Base-by-base conservation (phyloP, 2,113 vertebrate genomes). In the Catagonus wagneri region DNA sequence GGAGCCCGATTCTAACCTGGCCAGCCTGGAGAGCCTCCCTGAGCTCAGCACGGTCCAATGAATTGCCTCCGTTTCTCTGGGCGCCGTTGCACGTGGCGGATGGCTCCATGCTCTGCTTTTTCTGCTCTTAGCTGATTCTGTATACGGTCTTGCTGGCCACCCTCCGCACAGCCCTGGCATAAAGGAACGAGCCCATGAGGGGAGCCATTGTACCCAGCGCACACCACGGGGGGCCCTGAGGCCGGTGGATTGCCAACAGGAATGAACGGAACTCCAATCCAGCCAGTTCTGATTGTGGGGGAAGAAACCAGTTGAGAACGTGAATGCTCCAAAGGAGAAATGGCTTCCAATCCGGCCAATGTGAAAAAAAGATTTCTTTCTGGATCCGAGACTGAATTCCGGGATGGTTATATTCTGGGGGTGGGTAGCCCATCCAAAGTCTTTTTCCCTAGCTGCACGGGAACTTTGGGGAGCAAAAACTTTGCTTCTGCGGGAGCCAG, bases 181-280 rank as follows among this genome's bases (percentile, higher is more conserved):
- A 97, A 97, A 97, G 97, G 97, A 98, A 96, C 94, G 95, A 95
- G 96, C 97, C 97, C 91, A 78, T 65, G 91, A 95, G 95, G 96
- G 97, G 93, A 96, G 60, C 97, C 91, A 74, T 93, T 90, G 95
- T 96, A 93, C 92, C 68, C 68, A 95, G 93, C 29, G 65, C 93
- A 85, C 96, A 44, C 96, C 97, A 97, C 98, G 94, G 1, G 11
- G 92, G 97, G 90, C 95, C 92, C 97, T 32, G 66, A 98, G 97
- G 93, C 95, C 94, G 90, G 95, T 80, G 89, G 97, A 97, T 96
- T 97, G 87, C 97, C 95, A 96, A 96, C 63, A 69, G 95, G 93
- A 98, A 98, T 94, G 90, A 97, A 97, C 63, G 86, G 95, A 97
- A 98, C 93, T 94, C 97, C 94, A 91, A 97, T 95, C 97, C 96